Evolutionary conservation across 2,888 invertebrate species (phyloP).

Genomic region (Mimachlamys varia): DNA sequence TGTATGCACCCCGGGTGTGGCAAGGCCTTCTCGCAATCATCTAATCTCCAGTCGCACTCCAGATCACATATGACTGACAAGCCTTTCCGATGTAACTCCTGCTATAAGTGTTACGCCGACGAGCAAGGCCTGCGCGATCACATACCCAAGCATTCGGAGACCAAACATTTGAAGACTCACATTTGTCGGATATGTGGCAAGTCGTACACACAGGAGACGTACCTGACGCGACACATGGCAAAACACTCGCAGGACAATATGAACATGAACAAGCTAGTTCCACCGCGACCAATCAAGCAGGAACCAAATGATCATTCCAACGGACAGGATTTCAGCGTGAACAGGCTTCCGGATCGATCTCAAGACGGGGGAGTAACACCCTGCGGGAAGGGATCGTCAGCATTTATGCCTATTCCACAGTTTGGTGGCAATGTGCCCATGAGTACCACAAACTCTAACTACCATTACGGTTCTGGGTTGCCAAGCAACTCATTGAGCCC

Average conservation of each 20-base stretch:
- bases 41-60: conserved; percentile 99
- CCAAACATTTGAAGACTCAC: conserved; percentile 99
- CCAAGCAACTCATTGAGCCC: conserved; percentile 73
- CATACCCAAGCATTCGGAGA: conserved; percentile 96
- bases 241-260: conserved; percentile 87
- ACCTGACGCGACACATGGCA: conserved; percentile 99
- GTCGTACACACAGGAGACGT: conserved; percentile 99
- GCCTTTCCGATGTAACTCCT: conserved; percentile 99
- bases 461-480: conserved; percentile 62
- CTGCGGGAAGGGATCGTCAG: conserved; percentile 82
- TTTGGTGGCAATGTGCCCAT: conserved; percentile 66
- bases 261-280: conserved; percentile 57
- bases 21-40: conserved; percentile 99
- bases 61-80: conserved; percentile 99
- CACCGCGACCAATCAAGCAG: conserved; percentile 72
- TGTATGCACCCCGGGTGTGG: conserved; percentile 95
- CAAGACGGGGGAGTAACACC: conserved; percentile 55
- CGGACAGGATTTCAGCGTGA: conserved; percentile 61
- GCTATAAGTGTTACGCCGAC: conserved; percentile 99
- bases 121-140: conserved; percentile 98
- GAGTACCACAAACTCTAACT: conserved; percentile 62
- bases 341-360: conserved; percentile 58
- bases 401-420: conserved; percentile 94
- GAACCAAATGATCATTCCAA: conserved; percentile 74
- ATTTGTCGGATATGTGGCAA: conserved; percentile 99